These are phyloP conservation scores for Aplochiton taeniatus DNA, from an alignment of 2,797 vertebrate genomes.

Conservation along the genomic window DNA sequence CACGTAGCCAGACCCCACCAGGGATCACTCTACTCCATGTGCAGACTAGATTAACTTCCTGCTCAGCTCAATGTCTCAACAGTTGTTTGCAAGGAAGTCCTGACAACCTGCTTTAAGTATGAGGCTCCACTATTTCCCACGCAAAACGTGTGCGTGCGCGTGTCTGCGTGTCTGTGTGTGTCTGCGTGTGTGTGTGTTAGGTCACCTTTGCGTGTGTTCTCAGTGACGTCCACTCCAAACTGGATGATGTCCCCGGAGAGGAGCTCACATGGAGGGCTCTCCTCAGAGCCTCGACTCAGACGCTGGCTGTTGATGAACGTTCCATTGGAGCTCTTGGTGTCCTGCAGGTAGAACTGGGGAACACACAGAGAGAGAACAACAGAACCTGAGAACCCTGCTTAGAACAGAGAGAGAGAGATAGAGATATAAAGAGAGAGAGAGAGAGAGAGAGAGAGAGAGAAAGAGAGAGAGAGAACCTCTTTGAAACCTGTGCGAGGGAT, in stretches of 20 bases:
- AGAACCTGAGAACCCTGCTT: conserved; percentile 7
- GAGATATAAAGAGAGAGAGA: not conserved
- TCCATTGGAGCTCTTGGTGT: conserved; percentile 99
- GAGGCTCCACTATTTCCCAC: not conserved
- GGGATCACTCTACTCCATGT: too few relatives aligned
- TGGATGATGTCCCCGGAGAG: conserved; percentile 98
- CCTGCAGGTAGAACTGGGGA: conserved; percentile 97
- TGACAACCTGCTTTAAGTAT: too few relatives aligned
- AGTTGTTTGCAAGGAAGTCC: too few relatives aligned
- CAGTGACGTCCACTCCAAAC: conserved; percentile 97
- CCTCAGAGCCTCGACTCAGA: conserved; percentile 96
- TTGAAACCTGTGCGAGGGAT: too few relatives aligned
- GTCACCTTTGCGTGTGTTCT: conserved; percentile 98
- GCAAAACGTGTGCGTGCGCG: not conserved
- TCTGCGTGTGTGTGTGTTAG: conserved; percentile 35
- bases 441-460: not conserved
- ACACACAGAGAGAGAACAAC: conserved; percentile 25
- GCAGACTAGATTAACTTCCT: too few relatives aligned
- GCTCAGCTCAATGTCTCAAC: too few relatives aligned
- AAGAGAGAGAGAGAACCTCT: not conserved
- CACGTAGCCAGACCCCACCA: too few relatives aligned
- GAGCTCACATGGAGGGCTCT: conserved; percentile 97
- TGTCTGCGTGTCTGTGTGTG: not conserved
- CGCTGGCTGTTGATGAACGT: conserved; percentile 99
- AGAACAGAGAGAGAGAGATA: conserved; percentile 9